These are phyloP conservation scores for Liparis tanakae DNA, from an alignment of 2,797 vertebrate genomes.

Conservation along the genomic window DNA sequence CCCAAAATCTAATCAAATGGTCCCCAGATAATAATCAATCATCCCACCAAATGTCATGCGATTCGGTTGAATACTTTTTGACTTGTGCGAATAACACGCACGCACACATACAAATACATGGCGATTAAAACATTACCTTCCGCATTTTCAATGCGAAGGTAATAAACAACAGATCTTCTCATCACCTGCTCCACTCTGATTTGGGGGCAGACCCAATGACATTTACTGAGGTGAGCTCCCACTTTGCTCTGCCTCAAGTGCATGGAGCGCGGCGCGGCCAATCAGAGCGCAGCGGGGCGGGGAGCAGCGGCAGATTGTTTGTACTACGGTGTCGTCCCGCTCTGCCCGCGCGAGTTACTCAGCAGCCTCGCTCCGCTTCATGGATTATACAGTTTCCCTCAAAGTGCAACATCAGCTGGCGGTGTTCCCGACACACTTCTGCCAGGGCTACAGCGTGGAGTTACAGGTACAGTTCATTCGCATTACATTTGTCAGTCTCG, in stretches of 20 bases:
- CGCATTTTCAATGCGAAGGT: too few species aligned
- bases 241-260: constrained; percentile 16
- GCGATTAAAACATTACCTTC: too few species aligned
- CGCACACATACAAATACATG: too few species aligned
- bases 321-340: constrained; percentile 68
- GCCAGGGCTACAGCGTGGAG: constrained; percentile 81
- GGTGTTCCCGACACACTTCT: constrained; percentile 80
- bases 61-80: too few species aligned
- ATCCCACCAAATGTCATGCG: too few species aligned
- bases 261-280: constrained; percentile 63
- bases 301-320: constrained; percentile 59
- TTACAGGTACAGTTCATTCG: constrained; percentile 79
- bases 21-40: too few species aligned
- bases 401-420: constrained; percentile 84
- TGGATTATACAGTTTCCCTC: constrained; percentile 85
- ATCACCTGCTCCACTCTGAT: not conserved
- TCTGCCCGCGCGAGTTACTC: constrained; percentile 47
- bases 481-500: not conserved
- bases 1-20: too few species aligned
- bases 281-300: constrained; percentile 78
- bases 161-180: too few species aligned
- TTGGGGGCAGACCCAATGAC: not conserved
- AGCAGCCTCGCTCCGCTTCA: constrained; percentile 72
- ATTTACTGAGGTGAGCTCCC: constrained; percentile 5
- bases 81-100: too few species aligned